Percentiles rank a stretch among this genome's conserved stretches.
phyloP scores from a whole-genome alignment of 2,113 vertebrate genomes.

The Eonycteris spelaea region DNA sequence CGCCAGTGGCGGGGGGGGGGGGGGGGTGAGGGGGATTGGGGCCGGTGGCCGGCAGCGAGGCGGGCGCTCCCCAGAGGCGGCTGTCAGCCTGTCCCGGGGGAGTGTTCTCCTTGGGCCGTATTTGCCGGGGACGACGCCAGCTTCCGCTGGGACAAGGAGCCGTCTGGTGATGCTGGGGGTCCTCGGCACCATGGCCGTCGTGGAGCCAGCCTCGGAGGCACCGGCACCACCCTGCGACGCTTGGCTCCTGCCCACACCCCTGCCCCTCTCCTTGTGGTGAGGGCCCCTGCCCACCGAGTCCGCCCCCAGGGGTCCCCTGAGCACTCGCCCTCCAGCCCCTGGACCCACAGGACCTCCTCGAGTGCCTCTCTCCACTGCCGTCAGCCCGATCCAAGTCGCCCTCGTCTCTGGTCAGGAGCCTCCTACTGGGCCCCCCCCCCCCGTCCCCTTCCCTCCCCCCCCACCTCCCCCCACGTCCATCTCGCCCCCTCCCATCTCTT shows the following conservation, averaged over 20 bases:
- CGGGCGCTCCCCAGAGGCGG: background rate
- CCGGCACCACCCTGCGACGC: fast-evolving
- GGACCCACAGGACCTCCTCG: fast-evolving
- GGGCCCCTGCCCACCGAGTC: background rate
- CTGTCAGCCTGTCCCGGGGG: background rate
- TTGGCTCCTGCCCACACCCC: background rate
- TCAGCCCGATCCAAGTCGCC: background rate
- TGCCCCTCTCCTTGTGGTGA: background rate
- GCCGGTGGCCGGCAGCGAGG: conserved; percentile 12
- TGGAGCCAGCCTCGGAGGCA: background rate
- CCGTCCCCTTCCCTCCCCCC: background rate
- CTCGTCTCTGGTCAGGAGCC: background rate
- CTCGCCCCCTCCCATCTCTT: background rate
- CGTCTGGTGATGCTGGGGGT: no score
- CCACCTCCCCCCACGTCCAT: background rate
- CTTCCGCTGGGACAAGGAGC: background rate
- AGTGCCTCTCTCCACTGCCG: background rate
- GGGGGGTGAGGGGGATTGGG: no score
- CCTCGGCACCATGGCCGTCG: background rate
- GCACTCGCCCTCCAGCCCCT: background rate
- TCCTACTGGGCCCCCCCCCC: background rate
- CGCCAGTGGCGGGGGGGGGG: no score
- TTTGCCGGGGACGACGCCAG: background rate
- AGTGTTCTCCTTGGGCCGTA: background rate
- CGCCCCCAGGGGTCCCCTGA: background rate